Evolutionary conservation across 2,888 invertebrate species (phyloP), one percentile per base, ranked within the genome.

Genomic region (Oxytorus armatus): DNA sequence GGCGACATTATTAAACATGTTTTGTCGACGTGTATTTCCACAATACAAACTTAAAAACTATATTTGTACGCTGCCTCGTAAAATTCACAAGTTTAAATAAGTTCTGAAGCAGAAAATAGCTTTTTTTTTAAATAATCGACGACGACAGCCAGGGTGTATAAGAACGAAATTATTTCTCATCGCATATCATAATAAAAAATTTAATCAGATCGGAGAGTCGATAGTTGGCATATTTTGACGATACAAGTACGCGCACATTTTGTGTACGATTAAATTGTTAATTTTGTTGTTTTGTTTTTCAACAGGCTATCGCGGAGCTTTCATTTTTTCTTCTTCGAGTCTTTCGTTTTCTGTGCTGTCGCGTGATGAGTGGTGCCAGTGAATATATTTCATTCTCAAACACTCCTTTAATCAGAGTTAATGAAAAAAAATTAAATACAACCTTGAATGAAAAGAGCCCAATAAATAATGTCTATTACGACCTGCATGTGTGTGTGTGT

Each of bases 21-120:
- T 79, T 49, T 53, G 25, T 74, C 78, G 79, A 77, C 47, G 69
- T 68, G 55, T 57, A 74, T 65, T 55, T 33, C 51, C 83, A 85
- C 85, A 86, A 84, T 89, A 88, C 84, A 88, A 88, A 89, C 88
- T 86, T 88, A 89, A 83, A 78, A 86, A 81, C 85, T 85, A 89
- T 73, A 84, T 88, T 88, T 89, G 88, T 88, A 89, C 88, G 86
- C 86, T 84, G 84, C 87, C 85, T 85, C 73, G 72, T 69, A 49
- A 74, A 72, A 79, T 66, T 66, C 51, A 66, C 51, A 73, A 73
- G 44, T 53, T 72, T 29, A 33, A 66, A 70, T 10, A 53, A 78
- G 47, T 79, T 16, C n/a, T 51, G 23, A 42, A 55, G 66, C 21
- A 42, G 33, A 39, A 33, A 72, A 53, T 65, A 44, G n/a, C n/a